Percentiles rank a stretch among this genome's conserved stretches.
Conservation (phyloP, 2,797 vertebrate genomes). For the Lithobates pipiens region DNA sequence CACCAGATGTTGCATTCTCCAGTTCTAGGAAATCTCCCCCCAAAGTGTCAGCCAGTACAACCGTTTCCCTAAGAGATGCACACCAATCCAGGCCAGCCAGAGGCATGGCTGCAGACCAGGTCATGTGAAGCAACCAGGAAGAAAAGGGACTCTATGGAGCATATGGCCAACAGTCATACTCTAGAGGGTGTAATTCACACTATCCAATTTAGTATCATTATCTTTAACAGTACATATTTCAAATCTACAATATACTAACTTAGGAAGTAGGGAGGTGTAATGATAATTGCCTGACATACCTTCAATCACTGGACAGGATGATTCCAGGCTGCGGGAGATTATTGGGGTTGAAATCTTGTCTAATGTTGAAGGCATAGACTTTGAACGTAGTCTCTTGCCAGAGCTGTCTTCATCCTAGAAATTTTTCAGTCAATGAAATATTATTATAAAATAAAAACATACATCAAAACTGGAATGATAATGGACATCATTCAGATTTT, state of each 20-base stretch:
- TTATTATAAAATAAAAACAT: background rate
- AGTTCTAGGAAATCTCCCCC: no score
- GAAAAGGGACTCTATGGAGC: no score
- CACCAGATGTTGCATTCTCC: no score
- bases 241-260: no score
- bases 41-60: no score
- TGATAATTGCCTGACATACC: constrained; percentile 61
- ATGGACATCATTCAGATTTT: background rate
- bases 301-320: constrained; percentile 73
- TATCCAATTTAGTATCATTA: background rate
- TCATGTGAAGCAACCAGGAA: no score
- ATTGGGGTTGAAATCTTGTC: constrained; percentile 74
- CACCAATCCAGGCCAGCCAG: no score
- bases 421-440: constrained; percentile 16
- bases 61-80: no score
- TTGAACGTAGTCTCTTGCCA: constrained; percentile 77
- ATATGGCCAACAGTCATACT: no score
- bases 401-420: constrained; percentile 71
- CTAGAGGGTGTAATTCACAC: background rate
- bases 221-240: no score
- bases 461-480: background rate
- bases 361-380: constrained; percentile 79
- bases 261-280: no score
- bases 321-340: constrained; percentile 73
- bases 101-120: no score